These are phyloP conservation scores for Gnathonemus echidnorhynchus DNA, from an alignment of 2,113 vertebrate species.

Conservation along the genomic window DNA sequence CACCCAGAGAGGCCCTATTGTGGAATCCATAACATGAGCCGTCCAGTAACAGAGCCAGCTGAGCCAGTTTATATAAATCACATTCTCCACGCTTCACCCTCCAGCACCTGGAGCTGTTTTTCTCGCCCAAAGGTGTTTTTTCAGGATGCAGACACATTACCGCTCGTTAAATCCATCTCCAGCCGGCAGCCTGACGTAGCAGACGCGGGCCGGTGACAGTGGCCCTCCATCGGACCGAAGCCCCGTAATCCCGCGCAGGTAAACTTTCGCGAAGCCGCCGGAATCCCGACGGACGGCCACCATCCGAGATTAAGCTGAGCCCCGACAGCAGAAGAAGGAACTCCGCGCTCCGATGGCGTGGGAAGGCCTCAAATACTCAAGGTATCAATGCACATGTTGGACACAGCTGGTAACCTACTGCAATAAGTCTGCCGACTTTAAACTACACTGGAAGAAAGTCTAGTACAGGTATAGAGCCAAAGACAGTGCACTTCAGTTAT, in stretches of 20 bases:
- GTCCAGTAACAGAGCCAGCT: background rate
- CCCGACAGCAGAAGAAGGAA: background rate
- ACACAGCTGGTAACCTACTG: background rate
- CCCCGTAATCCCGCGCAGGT: background rate
- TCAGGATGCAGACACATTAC: background rate
- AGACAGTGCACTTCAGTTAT: background rate
- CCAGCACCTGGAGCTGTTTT: background rate
- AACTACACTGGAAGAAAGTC: background rate
- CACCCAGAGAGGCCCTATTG: background rate
- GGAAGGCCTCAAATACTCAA: background rate
- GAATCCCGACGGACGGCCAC: background rate
- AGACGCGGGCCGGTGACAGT: background rate
- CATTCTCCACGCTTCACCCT: background rate
- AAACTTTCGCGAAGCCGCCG: background rate
- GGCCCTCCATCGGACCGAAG: background rate
- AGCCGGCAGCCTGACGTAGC: background rate
- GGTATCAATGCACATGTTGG: background rate
- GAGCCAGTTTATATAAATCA: background rate
- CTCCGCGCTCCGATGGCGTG: background rate
- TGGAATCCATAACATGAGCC: background rate
- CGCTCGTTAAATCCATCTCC: background rate
- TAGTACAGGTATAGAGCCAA: background rate
- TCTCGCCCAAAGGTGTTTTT: background rate
- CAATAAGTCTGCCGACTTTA: background rate
- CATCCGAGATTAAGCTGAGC: background rate